Evolutionary conservation across 2,113 vertebrate species (phyloP).

Genomic region (Paramisgurnus dabryanus): DNA sequence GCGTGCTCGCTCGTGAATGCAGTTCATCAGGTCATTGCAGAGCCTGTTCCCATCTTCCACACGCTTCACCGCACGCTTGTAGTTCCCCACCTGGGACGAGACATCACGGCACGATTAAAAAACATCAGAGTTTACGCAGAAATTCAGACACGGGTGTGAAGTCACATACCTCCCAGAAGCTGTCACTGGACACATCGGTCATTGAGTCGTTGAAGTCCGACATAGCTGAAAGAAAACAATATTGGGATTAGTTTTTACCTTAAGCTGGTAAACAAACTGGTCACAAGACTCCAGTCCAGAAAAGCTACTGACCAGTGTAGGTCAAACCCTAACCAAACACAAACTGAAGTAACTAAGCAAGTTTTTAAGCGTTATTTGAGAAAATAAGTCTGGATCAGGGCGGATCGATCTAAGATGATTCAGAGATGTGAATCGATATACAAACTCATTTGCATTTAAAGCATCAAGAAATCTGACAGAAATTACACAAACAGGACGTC

Average conservation of each 20-base stretch:
- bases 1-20: constrained; percentile 90
- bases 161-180: constrained; percentile 95
- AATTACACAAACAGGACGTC: too few relatives aligned
- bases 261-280: too few relatives aligned
- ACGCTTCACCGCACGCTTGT: constrained; percentile 91
- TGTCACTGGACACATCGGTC: constrained; percentile 93
- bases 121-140: not conserved
- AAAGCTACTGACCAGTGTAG: too few relatives aligned
- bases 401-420: too few relatives aligned
- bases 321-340: too few relatives aligned
- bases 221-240: constrained; percentile 71
- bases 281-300: too few relatives aligned
- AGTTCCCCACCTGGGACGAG: constrained; percentile 86
- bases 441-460: too few relatives aligned
- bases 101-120: not conserved
- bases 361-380: too few relatives aligned
- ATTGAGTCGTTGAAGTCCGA: constrained; percentile 90
- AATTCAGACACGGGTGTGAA: not conserved
- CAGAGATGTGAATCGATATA: too few relatives aligned
- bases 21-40: constrained; percentile 93
- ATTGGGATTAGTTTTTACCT: not conserved
- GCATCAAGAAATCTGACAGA: too few relatives aligned
- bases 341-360: too few relatives aligned
- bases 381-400: too few relatives aligned
- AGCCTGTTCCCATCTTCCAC: constrained; percentile 94